phyloP scores from a whole-genome alignment of 2,888 invertebrate species.

The Allolobophora icterica region DNA sequence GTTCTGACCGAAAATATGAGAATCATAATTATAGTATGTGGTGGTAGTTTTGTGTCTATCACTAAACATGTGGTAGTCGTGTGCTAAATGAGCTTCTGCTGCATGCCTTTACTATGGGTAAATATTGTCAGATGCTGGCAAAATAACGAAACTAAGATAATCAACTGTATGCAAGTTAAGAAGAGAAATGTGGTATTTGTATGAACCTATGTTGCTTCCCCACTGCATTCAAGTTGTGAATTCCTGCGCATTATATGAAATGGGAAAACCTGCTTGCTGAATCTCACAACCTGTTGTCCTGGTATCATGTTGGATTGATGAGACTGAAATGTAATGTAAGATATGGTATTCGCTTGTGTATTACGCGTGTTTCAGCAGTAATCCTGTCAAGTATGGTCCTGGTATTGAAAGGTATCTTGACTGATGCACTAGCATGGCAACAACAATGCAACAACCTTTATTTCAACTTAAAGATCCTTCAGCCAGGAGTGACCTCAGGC shows the following conservation, averaged over 20 bases:
- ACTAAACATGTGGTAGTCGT: not conserved
- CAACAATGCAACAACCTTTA: not conserved
- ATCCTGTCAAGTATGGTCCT: no score
- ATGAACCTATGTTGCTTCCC: not conserved
- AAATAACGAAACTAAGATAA: not conserved
- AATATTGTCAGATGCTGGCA: not conserved
- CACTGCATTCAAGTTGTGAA: not conserved
- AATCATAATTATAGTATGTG: not conserved
- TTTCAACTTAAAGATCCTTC: not conserved
- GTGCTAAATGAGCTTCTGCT: not conserved
- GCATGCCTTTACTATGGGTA: not conserved
- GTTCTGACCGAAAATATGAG: conserved; percentile 37
- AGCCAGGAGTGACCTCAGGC: no score
- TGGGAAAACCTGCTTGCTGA: not conserved
- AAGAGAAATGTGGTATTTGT: not conserved
- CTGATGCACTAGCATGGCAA: not conserved
- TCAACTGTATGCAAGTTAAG: not conserved
- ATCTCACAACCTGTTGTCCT: no score
- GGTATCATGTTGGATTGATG: no score
- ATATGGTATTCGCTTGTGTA: no score
- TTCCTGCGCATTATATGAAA: not conserved
- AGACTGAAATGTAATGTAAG: no score
- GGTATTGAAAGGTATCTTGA: no score
- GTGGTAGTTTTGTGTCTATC: not conserved
- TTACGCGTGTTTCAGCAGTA: no score